Percentiles rank a stretch among this genome's conserved stretches.
phyloP scores from a whole-genome alignment of 2,797 vertebrate genomes.

The Eutrigla gurnardus region DNA sequence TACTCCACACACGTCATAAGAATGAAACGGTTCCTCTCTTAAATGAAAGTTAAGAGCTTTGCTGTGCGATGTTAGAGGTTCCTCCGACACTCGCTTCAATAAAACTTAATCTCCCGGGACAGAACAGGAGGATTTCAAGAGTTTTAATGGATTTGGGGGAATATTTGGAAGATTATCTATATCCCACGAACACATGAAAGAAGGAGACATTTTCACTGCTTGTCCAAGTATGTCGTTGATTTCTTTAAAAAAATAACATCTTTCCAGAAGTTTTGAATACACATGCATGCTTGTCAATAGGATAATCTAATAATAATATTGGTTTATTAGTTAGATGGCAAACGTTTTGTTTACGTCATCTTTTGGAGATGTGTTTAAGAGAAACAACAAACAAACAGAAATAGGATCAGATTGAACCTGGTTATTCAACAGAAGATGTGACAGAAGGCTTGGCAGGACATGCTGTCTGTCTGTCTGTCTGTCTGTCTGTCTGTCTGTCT shows the following conservation, averaged over 20 bases:
- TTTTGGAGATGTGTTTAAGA: too few species aligned
- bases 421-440: conserved; percentile 4
- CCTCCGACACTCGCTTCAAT: neutral
- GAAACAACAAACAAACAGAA: neutral
- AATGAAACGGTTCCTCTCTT: neutral
- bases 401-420: neutral
- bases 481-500: conserved; percentile 41
- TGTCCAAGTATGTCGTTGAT: too few species aligned
- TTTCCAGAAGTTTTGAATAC: too few species aligned
- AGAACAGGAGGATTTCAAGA: neutral
- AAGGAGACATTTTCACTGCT: too few species aligned
- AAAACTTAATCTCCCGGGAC: neutral
- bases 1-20: neutral
- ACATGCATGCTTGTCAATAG: neutral
- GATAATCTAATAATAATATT: neutral
- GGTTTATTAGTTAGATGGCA: neutral
- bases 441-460: conserved; percentile 34
- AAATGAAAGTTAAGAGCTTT: neutral
- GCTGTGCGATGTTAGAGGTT: neutral
- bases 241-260: too few species aligned
- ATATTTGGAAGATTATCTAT: neutral
- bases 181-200: neutral
- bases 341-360: neutral
- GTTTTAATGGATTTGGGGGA: neutral
- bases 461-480: conserved; percentile 20